Evolutionary conservation across 2,797 vertebrate species (phyloP), one percentile per base, ranked within the genome.

Genomic region (Luscinia luscinia): DNA sequence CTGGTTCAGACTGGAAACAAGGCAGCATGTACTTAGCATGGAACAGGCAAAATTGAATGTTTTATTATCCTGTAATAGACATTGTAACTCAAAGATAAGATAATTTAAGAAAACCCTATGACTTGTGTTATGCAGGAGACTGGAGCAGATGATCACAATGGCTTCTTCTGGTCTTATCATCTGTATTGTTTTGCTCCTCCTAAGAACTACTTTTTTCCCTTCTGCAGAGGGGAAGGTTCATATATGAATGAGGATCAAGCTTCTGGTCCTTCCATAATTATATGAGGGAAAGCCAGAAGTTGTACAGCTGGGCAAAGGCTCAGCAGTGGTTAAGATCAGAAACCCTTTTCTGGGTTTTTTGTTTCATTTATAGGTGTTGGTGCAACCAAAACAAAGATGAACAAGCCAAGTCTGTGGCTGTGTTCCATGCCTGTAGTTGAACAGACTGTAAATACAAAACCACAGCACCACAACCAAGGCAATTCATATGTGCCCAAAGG

Each of bases 351-450:
- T 80, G 82, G 30, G 16, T 28, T 87, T 93, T 95, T 73, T 91
- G 57, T 92, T 92, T 93, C 27, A 43, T 84, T 87, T 91, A 43
- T 85, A 90, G 82, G 91, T 94, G 89, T 93, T 75, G 62, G 43
- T 90, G 69, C 58, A 94, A 94, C 43, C 30, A 69, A 94, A 94
- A 66, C 69, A 88, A 84, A 91, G 72, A 81, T 11, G 81, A 95
- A 55, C 5, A 64, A 89, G 82, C 59, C 64, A 93, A 89, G 51
- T 58, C 51, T n/a, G 21, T 88, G 91, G 66, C 61, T 80, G 18
- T 7, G 1, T 86, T 93, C 79, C 43, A 24, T 38, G 36, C 38
- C 45, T 74, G 28, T 30, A 83, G 17, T 45, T 87, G 93, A 70
- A 15, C 41, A 81, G 51, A 16, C 62, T 87, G 63, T 88, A 94